Evolutionary conservation across 2,113 vertebrate species (phyloP).

Genomic region (Gymnobelideus leadbeateri): DNA sequence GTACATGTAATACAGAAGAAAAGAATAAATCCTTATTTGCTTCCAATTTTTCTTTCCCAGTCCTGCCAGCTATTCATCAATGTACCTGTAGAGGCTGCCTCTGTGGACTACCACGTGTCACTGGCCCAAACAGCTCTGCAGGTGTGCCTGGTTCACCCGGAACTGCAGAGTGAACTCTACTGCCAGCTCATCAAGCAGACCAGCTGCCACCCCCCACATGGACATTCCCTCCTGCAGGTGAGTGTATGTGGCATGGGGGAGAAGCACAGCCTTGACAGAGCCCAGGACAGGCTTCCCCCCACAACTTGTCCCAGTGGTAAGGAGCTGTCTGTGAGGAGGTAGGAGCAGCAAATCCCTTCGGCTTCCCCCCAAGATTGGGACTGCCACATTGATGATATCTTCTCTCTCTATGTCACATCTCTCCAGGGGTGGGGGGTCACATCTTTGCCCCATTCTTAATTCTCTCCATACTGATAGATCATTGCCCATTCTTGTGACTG

Average conservation of each 20-base stretch:
- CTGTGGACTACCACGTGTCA: conserved; percentile 98
- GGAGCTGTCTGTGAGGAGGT: neutral
- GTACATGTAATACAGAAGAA: neutral
- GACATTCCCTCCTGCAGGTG: conserved; percentile 91
- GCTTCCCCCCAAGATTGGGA: too few species aligned
- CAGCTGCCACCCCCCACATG: conserved; percentile 90
- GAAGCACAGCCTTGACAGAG: neutral
- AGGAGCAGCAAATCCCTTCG: too few species aligned
- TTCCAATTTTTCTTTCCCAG: conserved; percentile 77
- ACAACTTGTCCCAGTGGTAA: neutral
- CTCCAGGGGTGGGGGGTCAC: neutral
- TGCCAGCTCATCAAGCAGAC: conserved; percentile 98
- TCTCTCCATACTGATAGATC: neutral
- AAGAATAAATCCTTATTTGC: neutral
- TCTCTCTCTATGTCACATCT: neutral
- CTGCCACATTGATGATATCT: neutral
- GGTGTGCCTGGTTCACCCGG: conserved; percentile 95
- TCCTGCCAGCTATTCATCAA: conserved; percentile 99
- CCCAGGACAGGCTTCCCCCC: neutral
- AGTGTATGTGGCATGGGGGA: conserved; percentile 66
- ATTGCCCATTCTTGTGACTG: neutral
- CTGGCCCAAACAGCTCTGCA: conserved; percentile 97
- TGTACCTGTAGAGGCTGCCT: conserved; percentile 95
- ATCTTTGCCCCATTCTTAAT: neutral
- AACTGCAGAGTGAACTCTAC: conserved; percentile 98